These are phyloP conservation scores for Pogonocichla stellata DNA, from an alignment of 2,113 vertebrate species.

Conservation along the genomic window DNA sequence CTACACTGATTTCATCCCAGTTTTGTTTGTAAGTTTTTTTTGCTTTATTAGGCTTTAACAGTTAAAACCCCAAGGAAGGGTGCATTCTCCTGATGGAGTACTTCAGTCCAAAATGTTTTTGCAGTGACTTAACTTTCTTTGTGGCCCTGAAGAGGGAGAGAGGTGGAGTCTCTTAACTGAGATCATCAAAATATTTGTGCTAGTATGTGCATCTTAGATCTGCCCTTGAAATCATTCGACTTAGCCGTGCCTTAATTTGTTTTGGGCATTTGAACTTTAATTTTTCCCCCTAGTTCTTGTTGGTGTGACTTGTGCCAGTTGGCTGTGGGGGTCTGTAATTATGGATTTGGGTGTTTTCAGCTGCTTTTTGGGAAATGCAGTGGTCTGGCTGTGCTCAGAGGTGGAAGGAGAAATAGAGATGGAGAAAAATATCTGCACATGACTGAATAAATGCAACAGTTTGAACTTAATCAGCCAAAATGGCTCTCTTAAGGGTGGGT, in stretches of 20 bases:
- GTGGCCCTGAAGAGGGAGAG: slow-evolving; percentile 23
- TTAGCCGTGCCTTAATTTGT: slow-evolving; percentile 14
- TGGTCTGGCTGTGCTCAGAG: slow-evolving; percentile 2
- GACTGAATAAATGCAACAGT: background rate
- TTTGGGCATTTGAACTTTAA: background rate
- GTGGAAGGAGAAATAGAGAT: background rate
- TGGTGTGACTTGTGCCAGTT: background rate
- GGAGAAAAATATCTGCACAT: background rate
- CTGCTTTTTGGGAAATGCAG: background rate
- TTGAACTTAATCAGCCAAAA: background rate
- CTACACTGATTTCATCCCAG: background rate
- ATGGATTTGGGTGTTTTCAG: background rate
- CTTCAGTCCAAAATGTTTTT: slow-evolving; percentile 54
- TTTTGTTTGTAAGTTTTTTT: background rate
- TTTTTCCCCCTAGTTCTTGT: background rate
- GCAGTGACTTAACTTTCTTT: slow-evolving; percentile 46
- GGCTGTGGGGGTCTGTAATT: background rate
- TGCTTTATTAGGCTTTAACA: background rate
- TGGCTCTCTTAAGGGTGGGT: background rate
- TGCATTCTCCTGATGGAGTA: background rate
- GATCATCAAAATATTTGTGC: slow-evolving; percentile 55
- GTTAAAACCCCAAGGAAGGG: slow-evolving; percentile 1
- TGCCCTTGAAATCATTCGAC: slow-evolving; percentile 7
- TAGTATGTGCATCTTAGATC: background rate
- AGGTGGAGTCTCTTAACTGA: slow-evolving; percentile 45